Evolutionary conservation across 1,140 invertebrate species (phyloP).

Genomic region (Tetranychus cinnabarinus): DNA sequence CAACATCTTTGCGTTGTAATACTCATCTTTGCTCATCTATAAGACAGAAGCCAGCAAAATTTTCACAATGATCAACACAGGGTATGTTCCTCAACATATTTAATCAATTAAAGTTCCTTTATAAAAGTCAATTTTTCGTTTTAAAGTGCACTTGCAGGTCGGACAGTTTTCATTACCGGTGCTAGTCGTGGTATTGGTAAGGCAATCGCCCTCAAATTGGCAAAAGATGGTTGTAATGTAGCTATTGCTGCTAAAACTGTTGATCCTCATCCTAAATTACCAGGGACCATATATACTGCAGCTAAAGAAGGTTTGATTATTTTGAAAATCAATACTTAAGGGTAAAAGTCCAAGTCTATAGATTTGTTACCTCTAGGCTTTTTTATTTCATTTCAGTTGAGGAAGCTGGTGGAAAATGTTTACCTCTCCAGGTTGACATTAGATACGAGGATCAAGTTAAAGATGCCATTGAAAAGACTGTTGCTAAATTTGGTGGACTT

Average conservation of each 20-base stretch:
- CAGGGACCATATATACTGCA: conserved; percentile 91
- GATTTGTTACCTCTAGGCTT: no score
- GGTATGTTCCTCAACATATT: no score
- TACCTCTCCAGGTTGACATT: conserved; percentile 84
- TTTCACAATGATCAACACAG: no score
- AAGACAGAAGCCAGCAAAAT: no score
- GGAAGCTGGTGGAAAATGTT: conserved; percentile 59
- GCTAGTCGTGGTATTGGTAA: conserved; percentile 93
- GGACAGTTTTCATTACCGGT: conserved; percentile 82
- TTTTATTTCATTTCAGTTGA: conserved; percentile 37
- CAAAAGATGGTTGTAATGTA: conserved; percentile 81
- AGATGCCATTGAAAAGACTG: conserved; percentile 57
- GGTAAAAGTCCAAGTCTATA: no score
- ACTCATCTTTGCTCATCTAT: no score
- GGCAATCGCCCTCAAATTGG: conserved; percentile 76
- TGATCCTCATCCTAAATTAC: conserved; percentile 78
- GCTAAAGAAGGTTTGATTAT: conserved; percentile 52
- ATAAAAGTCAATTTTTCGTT: neutral
- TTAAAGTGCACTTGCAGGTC: conserved; percentile 36
- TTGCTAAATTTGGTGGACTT: conserved; percentile 82
- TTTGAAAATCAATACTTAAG: no score
- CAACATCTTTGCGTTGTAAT: no score
- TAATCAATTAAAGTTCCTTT: neutral
- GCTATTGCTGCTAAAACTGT: conserved; percentile 90
- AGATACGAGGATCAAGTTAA: conserved; percentile 58